Conservation (phyloP, 2,888 invertebrate species). For the Drosophila peninsularis region DNA sequence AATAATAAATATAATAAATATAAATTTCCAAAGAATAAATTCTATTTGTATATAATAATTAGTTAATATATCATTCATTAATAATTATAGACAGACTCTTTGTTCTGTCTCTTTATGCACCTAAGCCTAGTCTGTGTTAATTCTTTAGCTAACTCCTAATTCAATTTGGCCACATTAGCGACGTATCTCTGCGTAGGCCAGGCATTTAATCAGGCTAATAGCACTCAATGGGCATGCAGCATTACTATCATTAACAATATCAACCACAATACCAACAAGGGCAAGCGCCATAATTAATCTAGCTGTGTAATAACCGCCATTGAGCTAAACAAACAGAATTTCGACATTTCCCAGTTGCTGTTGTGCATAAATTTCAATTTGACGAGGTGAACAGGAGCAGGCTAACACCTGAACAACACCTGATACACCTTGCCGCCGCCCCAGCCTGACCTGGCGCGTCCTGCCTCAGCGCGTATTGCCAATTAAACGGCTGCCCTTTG, state of each 20-base stretch:
- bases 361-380: constrained; percentile 69
- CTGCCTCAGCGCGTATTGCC: constrained; percentile 29
- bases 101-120: neutral
- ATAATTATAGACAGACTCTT: too few relatives aligned
- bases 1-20: too few relatives aligned
- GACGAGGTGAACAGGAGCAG: constrained; percentile 24
- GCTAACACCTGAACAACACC: constrained; percentile 26
- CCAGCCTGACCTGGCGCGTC: neutral
- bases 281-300: constrained; percentile 63
- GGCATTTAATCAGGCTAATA: constrained; percentile 60
- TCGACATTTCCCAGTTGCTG: constrained; percentile 30
- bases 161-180: neutral
- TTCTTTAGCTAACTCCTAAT: neutral
- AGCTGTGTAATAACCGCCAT: constrained; percentile 69
- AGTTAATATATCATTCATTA: too few relatives aligned
- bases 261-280: constrained; percentile 18
- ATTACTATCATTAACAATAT: constrained; percentile 36
- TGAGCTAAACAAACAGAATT: constrained; percentile 71
- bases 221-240: constrained; percentile 7
- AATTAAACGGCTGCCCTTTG: constrained; percentile 32
- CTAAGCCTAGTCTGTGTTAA: neutral
- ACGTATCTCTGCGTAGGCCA: neutral
- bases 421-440: neutral
- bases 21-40: too few relatives aligned
- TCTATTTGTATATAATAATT: too few relatives aligned